These are phyloP conservation scores for Colostygia pectinataria DNA, from an alignment of 2,888 invertebrate species.

Conservation along the genomic window DNA sequence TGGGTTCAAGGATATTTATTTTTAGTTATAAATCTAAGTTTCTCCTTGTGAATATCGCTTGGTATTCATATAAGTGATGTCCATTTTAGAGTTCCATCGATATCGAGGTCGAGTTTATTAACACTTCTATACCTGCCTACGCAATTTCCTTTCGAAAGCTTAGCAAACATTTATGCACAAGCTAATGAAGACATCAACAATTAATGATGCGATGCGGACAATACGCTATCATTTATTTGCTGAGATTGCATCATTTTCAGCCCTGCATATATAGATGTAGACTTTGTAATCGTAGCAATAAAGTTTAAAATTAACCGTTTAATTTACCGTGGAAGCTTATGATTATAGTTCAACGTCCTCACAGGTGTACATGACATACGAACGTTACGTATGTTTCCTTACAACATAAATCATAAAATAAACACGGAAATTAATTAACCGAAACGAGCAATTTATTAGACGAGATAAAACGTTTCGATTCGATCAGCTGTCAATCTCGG, in stretches of 20 bases:
- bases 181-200: conserved; percentile 62
- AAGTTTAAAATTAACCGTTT: conserved; percentile 10
- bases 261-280: conserved; percentile 2
- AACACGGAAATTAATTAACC: conserved; percentile 53
- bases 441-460: conserved; percentile 44
- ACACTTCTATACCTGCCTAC: conserved; percentile 51
- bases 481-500: conserved; percentile 55
- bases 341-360: conserved; percentile 10
- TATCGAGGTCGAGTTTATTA: conserved; percentile 68
- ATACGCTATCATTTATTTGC: conserved; percentile 47
- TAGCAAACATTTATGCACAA: conserved; percentile 55
- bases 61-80: conserved; percentile 39
- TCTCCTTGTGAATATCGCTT: neutral
- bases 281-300: conserved; percentile 10
- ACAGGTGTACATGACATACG: neutral
- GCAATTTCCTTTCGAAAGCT: conserved; percentile 70
- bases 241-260: conserved; percentile 40
- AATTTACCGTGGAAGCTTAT: conserved; percentile 6
- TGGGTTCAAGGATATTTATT: no score
- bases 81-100: conserved; percentile 37
- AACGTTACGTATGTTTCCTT: conserved; percentile 24
- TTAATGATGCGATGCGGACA: conserved; percentile 49
- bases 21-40: no score
- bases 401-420: conserved; percentile 42
- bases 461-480: conserved; percentile 48